phyloP scores from a whole-genome alignment of 2,113 vertebrate species.

The Chloropsis hardwickii region DNA sequence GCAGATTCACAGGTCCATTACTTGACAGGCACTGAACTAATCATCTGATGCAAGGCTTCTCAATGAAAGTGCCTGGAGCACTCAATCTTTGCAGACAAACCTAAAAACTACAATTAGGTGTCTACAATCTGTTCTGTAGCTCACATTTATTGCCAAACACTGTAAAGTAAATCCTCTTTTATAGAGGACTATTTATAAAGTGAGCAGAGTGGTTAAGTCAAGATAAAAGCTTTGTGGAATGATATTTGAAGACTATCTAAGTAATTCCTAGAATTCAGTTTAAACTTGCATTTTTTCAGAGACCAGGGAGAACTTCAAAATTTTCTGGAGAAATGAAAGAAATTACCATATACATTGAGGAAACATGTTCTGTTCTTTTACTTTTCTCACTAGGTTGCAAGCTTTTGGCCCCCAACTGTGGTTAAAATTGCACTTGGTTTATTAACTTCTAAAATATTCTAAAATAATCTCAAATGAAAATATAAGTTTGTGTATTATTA shows the following conservation, averaged over 20 bases:
- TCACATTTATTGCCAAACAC: not conserved
- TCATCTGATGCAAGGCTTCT: not conserved
- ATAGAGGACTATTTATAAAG: not conserved
- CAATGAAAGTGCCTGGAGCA: not conserved
- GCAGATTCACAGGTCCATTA: not conserved
- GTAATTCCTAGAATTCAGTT: not conserved
- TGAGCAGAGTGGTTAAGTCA: not conserved
- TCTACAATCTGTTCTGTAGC: not conserved
- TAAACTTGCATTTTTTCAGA: not conserved
- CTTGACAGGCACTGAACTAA: not conserved
- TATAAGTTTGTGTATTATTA: not conserved
- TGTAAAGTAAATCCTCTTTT: not conserved
- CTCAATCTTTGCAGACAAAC: not conserved
- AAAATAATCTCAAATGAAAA: not conserved
- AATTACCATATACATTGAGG: not conserved
- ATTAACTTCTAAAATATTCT: not conserved
- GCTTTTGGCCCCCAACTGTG: not conserved
- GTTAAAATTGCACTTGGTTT: not conserved
- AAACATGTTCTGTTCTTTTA: not conserved
- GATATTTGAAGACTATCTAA: not conserved
- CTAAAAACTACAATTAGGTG: not conserved
- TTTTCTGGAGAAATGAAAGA: not conserved
- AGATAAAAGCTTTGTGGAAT: not conserved
- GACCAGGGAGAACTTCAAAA: not conserved
- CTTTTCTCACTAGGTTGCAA: not conserved